Evolutionary conservation across 2,797 vertebrate species (phyloP).

Genomic region (Oophaga sylvatica): DNA sequence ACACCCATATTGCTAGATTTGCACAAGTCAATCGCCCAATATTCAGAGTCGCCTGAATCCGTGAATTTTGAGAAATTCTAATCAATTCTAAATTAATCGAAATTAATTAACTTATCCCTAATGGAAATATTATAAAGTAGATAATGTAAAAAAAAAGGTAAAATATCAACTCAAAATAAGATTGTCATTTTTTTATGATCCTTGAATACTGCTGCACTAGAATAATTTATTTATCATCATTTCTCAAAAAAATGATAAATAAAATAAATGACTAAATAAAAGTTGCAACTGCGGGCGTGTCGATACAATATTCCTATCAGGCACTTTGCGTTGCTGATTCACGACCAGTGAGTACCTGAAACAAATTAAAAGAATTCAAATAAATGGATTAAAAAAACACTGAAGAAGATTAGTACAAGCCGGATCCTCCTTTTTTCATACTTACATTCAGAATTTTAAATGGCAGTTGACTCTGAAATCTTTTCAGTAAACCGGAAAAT

Average conservation of each 20-base stretch:
- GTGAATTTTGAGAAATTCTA: too few relatives aligned
- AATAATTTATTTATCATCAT: background rate
- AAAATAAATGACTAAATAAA: background rate
- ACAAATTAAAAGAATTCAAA: conserved; percentile 61
- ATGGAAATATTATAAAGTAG: background rate
- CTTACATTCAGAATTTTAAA: conserved; percentile 71
- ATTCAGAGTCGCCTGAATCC: too few relatives aligned
- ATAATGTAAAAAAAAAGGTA: background rate
- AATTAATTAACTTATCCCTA: too few relatives aligned
- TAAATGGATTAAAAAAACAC: conserved; percentile 66
- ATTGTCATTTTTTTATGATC: background rate
- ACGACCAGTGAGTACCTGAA: conserved; percentile 48
- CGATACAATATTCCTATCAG: conserved; percentile 38
- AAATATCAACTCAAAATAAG: background rate
- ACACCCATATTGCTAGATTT: too few relatives aligned
- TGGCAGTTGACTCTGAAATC: conserved; percentile 76
- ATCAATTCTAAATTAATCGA: too few relatives aligned
- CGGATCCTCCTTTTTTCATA: conserved; percentile 68
- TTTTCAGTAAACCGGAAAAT: conserved; percentile 84
- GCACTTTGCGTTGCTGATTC: conserved; percentile 47
- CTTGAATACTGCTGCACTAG: background rate
- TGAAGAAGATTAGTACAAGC: conserved; percentile 70
- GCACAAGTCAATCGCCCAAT: too few relatives aligned
- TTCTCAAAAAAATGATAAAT: background rate
- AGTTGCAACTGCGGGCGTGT: background rate